A percentile compares a stretch with the other conserved stretches of the same genome.
Evolutionary conservation across 2,113 vertebrate genomes (phyloP).

Genomic region (Chiloscyllium plagiosum): DNA sequence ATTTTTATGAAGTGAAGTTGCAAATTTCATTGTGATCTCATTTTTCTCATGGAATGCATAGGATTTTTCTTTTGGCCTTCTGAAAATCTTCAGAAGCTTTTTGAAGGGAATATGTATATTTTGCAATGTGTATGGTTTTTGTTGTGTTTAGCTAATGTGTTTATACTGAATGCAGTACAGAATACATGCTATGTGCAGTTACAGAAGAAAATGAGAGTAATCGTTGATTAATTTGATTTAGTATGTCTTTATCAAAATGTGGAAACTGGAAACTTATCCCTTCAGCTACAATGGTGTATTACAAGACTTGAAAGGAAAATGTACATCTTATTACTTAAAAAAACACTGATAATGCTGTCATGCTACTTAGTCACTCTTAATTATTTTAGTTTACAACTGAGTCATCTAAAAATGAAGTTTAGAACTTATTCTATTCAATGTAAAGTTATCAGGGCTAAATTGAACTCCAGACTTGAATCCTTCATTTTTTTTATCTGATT

Average conservation of each 20-base stretch:
- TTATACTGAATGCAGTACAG: neutral
- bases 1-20: constrained; percentile 32
- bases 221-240: constrained; percentile 19
- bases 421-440: neutral
- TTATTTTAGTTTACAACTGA: constrained; percentile 19
- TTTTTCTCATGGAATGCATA: neutral
- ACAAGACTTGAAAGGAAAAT: neutral
- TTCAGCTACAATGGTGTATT: neutral
- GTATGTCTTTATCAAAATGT: constrained; percentile 2
- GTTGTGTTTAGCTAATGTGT: neutral
- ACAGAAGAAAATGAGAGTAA: neutral
- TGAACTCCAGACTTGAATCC: neutral
- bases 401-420: neutral
- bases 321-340: neutral
- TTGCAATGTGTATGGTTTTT: constrained; percentile 2
- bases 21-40: constrained; percentile 4
- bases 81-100: constrained; percentile 7
- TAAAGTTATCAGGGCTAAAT: neutral
- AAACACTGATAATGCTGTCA: neutral
- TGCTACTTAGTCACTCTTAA: constrained; percentile 7
- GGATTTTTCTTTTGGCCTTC: neutral
- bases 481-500: neutral
- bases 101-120: constrained; percentile 21
- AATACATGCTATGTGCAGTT: neutral
- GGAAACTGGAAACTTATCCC: neutral